phyloP scores from a whole-genome alignment of 2,113 vertebrate species.

The Leucopsar rothschildi region DNA sequence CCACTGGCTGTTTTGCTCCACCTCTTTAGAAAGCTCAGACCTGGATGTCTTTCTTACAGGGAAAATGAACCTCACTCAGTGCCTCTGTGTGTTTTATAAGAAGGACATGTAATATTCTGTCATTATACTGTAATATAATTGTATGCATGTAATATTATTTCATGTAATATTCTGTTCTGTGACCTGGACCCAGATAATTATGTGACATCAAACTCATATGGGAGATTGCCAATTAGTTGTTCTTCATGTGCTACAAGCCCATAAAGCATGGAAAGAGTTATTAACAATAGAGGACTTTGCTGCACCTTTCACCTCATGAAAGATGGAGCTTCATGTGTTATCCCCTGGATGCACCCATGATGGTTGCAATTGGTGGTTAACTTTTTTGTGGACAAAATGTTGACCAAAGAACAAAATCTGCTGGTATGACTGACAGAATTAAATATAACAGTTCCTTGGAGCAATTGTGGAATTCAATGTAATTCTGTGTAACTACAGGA shows the following conservation, averaged over 20 bases:
- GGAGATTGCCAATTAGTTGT: background rate
- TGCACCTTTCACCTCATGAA: background rate
- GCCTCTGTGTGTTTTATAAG: background rate
- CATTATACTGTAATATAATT: no score
- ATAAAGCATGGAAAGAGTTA: background rate
- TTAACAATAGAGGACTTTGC: background rate
- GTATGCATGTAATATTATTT: background rate
- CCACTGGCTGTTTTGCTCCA: background rate
- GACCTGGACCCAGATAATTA: background rate
- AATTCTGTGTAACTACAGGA: conserved; percentile 21
- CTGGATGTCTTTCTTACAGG: background rate
- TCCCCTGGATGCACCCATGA: background rate
- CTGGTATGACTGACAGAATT: conserved; percentile 13
- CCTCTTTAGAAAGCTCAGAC: background rate
- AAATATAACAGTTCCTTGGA: conserved; percentile 7
- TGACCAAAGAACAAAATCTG: background rate
- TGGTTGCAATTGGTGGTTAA: background rate
- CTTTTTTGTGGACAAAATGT: background rate
- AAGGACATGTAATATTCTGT: background rate
- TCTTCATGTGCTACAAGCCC: background rate
- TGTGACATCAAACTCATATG: background rate
- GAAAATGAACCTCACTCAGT: background rate
- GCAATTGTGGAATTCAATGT: background rate
- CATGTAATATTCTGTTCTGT: background rate
- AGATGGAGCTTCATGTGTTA: background rate